phyloP scores from a whole-genome alignment of 2,113 vertebrate genomes.

The Bubo bubo region DNA sequence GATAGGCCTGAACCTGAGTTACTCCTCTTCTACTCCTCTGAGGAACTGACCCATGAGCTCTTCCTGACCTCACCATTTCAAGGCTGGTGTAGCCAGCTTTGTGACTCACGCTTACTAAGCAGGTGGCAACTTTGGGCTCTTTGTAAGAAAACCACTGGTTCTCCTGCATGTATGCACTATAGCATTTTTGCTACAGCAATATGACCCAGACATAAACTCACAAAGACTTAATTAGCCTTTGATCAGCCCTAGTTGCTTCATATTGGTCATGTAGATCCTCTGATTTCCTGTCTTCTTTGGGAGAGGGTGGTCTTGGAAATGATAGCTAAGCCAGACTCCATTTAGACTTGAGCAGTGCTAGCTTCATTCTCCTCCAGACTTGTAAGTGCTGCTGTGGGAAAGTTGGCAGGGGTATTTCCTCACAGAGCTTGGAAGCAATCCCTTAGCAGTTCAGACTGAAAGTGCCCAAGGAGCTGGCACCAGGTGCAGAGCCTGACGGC shows the following conservation, averaged over 20 bases:
- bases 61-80: not conserved
- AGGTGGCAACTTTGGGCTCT: not conserved
- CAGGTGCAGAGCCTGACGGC: accelerated
- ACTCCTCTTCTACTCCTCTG: not conserved
- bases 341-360: not conserved
- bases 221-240: not conserved
- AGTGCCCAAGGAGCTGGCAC: not conserved
- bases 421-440: not conserved
- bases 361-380: not conserved
- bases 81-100: not conserved
- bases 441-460: not conserved
- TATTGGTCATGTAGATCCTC: not conserved
- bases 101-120: not conserved
- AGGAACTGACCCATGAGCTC: not conserved
- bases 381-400: not conserved
- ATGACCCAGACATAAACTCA: not conserved
- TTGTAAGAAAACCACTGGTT: not conserved
- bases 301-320: not conserved
- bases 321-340: not conserved
- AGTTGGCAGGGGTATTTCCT: not conserved
- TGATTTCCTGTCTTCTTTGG: not conserved
- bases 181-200: not conserved
- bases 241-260: not conserved
- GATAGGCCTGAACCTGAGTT: not conserved
- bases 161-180: not conserved